Base-by-base conservation (phyloP, 2,797 vertebrate species). In the Cottoperca gobio region DNA sequence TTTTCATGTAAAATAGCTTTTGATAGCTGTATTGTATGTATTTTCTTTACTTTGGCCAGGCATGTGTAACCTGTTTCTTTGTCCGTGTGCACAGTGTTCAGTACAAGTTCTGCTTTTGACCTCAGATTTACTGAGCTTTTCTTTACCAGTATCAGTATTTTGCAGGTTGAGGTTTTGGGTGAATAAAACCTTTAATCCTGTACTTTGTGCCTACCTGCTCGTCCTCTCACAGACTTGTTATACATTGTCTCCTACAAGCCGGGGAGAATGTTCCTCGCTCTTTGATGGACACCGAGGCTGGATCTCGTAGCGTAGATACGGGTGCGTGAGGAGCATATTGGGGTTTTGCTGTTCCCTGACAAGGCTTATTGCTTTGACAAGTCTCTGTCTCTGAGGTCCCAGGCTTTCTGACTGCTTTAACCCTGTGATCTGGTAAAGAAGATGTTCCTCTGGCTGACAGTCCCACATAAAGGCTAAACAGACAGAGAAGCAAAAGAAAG, bases 281-380 rank as follows among this genome's bases (percentile, higher is more conserved):
- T 72, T 79, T 84, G 61, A 84, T 48, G 54, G 85, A 83, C 64
- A 79, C 78, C 1, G 4, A 40, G 59, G 35, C 39, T 43, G 52
- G 70, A 50, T 70, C 78, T 70, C 65, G 35, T 70, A 73, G 60
- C 72, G 74, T 50, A 63, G 66, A 52, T 70, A 48, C 16, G 5
- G 3, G 17, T 70, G n/a, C 10, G 39, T 60, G 73, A 73, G 77
- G 82, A 73, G 70, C 68, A 61, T 74, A 58, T 65, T 39, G 37
- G 49, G 73, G 65, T 48, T 59, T 69, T 77, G 46, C 62, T 81
- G 78, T 79, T 85, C 71, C 70, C 75, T 78, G 86, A 85, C 85
- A 87, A 79, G 79, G 81, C 70, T 84, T 88, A 87, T 88, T 84
- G 80, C 88, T 83, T 82, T 85, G 83, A 90, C 91, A 89, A 86